Base-by-base conservation (phyloP, 2,797 vertebrate genomes). In the Hippopotamyrus pictus region DNA sequence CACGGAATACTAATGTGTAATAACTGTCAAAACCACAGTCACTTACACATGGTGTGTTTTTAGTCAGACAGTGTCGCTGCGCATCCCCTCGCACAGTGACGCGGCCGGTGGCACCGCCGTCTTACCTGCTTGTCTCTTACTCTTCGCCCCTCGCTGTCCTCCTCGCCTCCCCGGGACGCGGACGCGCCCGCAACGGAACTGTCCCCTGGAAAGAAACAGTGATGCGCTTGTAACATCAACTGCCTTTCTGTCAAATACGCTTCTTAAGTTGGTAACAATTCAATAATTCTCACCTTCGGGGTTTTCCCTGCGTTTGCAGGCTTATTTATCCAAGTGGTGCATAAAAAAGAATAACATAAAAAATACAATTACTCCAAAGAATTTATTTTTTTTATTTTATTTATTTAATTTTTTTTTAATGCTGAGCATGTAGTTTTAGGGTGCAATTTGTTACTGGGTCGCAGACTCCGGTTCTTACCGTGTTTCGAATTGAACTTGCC, bases 401-500 rank as follows among this genome's bases (percentile, higher is more conserved):
- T n/a, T n/a, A n/a, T n/a, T n/a, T n/a, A n/a, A n/a, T n/a, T n/a
- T n/a, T 62, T 17, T 37, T 44, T 62, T 0, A 19, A 41, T 44
- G 12, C 3, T 37, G 46, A 25, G 7, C 48, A 82, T 46, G 14
- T 29, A 59, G 8, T 12, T 19, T 22, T 41, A 86, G n/a, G 83
- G 50, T 25, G 22, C 17, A 50, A 48, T 44, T 50, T 37, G 19
- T 14, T 33, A 89, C 25, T 29, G 37, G 8, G 53, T 51, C 57
- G 53, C 51, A 12, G 9, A 79, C 9, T n/a, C 22, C 5, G 53
- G 44, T 19, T 33, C 95, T 96, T 94, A 96, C 97, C 95, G 92
- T 96, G 96, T 94, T 97, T 97, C 50, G 97, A 97, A 91, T 96
- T 96, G 90, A 95, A 93, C 94, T 96, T 97, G 54, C 97, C 97